Evolutionary conservation across 2,888 invertebrate genomes (phyloP), one percentile per base, ranked within the genome.

Genomic region (Eurois occulta): DNA sequence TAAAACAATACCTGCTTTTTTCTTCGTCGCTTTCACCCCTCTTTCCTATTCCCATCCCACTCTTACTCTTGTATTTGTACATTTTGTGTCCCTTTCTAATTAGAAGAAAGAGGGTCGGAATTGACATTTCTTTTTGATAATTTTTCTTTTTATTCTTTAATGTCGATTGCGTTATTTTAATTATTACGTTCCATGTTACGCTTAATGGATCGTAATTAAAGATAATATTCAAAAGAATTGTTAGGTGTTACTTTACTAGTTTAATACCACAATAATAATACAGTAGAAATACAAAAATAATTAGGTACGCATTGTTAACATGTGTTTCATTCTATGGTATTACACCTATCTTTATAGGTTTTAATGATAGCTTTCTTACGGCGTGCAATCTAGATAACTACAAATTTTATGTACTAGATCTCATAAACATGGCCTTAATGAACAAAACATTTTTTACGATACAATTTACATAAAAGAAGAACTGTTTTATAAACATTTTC

Each of bases 1-100:
- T 95, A 95, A 94, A 96, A 96, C 96, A 96, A 96, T 95, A 94
- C 95, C 94, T 95, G 93, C 93, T 94, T 94, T 93, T 91, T 94
- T 92, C 92, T 91, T 90, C 88, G 88, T 86, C 88, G 87, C 87
- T 91, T 89, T 90, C 91, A 78, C 84, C 92, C 92, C 91, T 88
- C 76, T 81, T 80, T 87, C 80, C 81, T 79, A 81, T 75, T 71
- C 68, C 86, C 75, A 48, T 90, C 88, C 48, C 86, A 72, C 83
- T 91, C 84, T 86, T 78, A 82, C 55, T 76, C 86, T 65, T 75
- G 28, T 43, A 52, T 67, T 68, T 24, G 1, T 67, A 21, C 67
- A 77, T 75, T 69, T 74, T 70, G 16, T 72, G 62, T 90, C 85
- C 80, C 87, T 13, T 75, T 89, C 78, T 75, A 73, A 85, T 88